Conservation (phyloP, 1,140 invertebrate species). For the Alviniconcha marisindica region DNA sequence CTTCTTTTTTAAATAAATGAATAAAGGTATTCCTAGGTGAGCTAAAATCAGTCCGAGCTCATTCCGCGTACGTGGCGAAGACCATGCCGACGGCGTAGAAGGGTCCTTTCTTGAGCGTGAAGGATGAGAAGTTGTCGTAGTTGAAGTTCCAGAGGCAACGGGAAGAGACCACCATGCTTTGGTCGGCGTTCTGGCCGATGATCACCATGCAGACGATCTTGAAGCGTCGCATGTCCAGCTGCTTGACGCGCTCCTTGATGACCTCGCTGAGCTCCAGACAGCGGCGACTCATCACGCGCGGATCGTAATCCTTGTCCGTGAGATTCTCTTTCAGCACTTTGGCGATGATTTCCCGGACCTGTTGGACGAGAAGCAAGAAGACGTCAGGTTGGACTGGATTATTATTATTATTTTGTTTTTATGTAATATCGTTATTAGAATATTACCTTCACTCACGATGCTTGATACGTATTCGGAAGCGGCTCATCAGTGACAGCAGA, state of each 20-base stretch:
- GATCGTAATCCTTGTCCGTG: slow-evolving; percentile 56
- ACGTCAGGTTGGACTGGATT: no score
- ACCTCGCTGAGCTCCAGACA: slow-evolving; percentile 61
- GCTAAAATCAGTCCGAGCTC: no score
- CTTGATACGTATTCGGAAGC: no score
- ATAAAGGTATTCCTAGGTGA: no score
- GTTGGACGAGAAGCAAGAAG: neutral
- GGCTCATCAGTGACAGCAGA: no score
- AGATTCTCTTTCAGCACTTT: slow-evolving; percentile 62
- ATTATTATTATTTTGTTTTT: no score
- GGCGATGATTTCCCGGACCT: slow-evolving; percentile 58
- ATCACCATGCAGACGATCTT: slow-evolving; percentile 69
- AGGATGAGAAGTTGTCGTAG: slow-evolving; percentile 69
- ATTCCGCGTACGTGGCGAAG: slow-evolving; percentile 73
- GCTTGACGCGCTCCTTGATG: slow-evolving; percentile 67
- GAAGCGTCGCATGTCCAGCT: slow-evolving; percentile 62
- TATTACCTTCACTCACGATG: no score
- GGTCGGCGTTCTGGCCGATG: slow-evolving; percentile 64
- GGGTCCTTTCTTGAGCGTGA: slow-evolving; percentile 55
- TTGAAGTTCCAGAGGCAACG: slow-evolving; percentile 72
- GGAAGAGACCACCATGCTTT: slow-evolving; percentile 65
- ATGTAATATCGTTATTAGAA: no score
- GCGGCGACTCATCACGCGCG: slow-evolving; percentile 48
- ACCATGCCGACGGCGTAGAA: slow-evolving; percentile 69
- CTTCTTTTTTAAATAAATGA: no score